phyloP scores from a whole-genome alignment of 1,140 invertebrate species.

The Hirudo medicinalis region DNA sequence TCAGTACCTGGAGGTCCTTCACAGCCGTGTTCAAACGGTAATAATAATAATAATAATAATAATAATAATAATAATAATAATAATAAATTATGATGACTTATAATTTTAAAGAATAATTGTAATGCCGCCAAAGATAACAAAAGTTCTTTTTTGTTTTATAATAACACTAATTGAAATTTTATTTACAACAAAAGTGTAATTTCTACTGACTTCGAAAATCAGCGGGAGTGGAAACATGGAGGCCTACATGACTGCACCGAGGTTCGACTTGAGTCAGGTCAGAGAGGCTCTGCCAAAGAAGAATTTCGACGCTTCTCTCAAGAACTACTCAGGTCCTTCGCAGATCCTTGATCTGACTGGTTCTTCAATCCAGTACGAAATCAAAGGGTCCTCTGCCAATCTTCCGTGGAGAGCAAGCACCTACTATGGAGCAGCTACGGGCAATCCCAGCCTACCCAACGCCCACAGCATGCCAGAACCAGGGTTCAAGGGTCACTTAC shows the following conservation, averaged over 20 bases:
- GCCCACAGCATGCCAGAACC: constrained; percentile 22
- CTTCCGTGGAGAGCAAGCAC: constrained; percentile 41
- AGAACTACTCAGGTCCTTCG: background rate
- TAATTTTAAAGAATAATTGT: background rate
- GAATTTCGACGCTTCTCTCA: background rate
- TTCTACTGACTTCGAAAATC: background rate
- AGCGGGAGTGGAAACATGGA: constrained; percentile 1
- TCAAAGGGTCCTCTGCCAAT: constrained; percentile 37
- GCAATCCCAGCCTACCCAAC: constrained; percentile 23
- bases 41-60: background rate
- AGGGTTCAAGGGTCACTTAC: constrained; percentile 30
- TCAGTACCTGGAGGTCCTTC: no score
- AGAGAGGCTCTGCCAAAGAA: no score
- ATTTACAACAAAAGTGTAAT: background rate
- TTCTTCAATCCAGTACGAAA: constrained; percentile 20
- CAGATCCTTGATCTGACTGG: background rate
- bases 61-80: background rate
- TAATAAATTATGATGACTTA: background rate
- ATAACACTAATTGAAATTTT: background rate
- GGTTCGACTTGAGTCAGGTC: background rate
- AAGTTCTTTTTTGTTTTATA: background rate
- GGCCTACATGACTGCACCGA: background rate
- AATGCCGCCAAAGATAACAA: background rate
- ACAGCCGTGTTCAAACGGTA: no score
- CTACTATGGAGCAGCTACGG: constrained; percentile 37